Conservation (phyloP, 2,113 vertebrate genomes). For the Rhinolophus ferrumequinum region DNA sequence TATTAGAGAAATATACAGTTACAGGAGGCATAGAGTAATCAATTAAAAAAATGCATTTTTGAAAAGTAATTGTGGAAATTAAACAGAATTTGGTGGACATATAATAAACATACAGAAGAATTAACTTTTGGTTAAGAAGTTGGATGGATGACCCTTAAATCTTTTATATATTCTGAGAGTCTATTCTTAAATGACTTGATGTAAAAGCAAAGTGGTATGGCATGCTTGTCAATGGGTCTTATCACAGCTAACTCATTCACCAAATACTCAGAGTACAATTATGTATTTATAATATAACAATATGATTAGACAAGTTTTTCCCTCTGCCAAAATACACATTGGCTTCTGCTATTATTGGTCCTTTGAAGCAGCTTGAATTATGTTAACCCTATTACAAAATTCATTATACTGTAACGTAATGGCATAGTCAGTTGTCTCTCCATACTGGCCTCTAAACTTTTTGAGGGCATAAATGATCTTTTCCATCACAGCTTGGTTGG, state of each 20-base stretch:
- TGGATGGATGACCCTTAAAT: neutral
- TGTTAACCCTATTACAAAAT: neutral
- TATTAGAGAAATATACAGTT: neutral
- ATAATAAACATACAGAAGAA: neutral
- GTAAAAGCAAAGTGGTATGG: neutral
- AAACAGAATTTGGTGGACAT: neutral
- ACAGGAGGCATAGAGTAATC: neutral
- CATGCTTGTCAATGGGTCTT: neutral
- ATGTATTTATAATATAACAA: neutral
- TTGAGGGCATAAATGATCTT: neutral
- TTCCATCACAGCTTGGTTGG: neutral
- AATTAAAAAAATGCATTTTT: conserved; percentile 7
- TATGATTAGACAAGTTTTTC: neutral
- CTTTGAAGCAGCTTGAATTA: neutral
- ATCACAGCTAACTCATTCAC: neutral
- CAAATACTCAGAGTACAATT: neutral
- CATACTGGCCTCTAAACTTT: neutral
- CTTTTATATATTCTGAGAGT: neutral
- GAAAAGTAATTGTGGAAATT: neutral
- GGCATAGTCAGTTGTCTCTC: neutral
- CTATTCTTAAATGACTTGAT: neutral
- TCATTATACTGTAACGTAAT: neutral
- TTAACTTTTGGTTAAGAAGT: neutral
- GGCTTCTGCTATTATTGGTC: neutral
- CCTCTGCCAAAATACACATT: neutral